phyloP scores from a whole-genome alignment of 1,140 invertebrate species.

The Drosophila cardini region DNA sequence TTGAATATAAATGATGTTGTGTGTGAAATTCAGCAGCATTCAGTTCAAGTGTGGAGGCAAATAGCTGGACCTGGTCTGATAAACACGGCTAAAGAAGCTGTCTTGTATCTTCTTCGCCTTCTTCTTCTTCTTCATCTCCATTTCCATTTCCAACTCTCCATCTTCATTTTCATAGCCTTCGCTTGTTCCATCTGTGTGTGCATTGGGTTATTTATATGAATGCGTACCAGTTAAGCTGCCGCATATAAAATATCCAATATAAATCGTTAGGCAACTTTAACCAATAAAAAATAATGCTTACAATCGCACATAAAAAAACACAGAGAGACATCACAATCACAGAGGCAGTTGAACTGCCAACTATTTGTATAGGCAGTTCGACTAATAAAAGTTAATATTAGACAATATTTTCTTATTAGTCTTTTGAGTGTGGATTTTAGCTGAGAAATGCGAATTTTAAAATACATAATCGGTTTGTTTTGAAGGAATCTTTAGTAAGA shows the following conservation, averaged over 20 bases:
- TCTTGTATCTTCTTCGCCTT: constrained; percentile 33
- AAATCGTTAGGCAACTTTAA: constrained; percentile 72
- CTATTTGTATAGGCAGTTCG: constrained; percentile 3
- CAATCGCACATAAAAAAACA: constrained; percentile 32
- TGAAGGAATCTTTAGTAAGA: too few species aligned
- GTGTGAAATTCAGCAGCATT: constrained; percentile 58
- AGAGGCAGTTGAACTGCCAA: neutral
- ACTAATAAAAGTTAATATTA: constrained; percentile 10
- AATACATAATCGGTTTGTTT: too few species aligned
- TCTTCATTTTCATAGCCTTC: too few species aligned
- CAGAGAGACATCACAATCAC: neutral
- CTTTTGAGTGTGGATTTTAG: too few species aligned
- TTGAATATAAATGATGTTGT: constrained; percentile 83
- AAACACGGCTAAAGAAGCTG: constrained; percentile 57
- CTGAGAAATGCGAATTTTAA: too few species aligned
- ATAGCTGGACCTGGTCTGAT: constrained; percentile 41
- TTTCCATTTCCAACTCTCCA: neutral
- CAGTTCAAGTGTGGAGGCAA: constrained; percentile 20
- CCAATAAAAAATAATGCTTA: constrained; percentile 71
- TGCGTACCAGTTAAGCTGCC: constrained; percentile 61
- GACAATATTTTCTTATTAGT: neutral
- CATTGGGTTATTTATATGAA: constrained; percentile 73
- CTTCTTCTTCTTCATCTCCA: neutral
- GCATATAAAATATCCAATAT: constrained; percentile 72
- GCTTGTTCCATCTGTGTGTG: constrained; percentile 20